phyloP scores from a whole-genome alignment of 2,113 vertebrate species.

The Plectropomus leopardus region DNA sequence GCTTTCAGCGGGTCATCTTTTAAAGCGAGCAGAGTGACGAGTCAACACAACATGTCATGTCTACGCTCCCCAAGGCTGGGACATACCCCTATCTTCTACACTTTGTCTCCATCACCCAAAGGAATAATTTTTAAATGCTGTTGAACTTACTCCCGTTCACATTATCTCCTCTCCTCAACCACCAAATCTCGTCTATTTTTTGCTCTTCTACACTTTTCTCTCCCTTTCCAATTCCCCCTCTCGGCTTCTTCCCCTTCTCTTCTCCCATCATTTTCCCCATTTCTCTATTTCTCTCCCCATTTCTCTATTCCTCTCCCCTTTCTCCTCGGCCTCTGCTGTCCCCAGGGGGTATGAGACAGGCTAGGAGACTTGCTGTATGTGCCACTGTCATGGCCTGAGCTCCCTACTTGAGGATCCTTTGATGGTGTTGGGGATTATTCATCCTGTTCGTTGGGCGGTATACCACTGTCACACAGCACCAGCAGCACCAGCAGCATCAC shows the following conservation, averaged over 20 bases:
- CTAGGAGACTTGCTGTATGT: conserved; percentile 68
- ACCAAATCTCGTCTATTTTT: conserved; percentile 23
- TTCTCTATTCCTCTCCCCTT: conserved; percentile 63
- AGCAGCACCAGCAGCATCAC: conserved; percentile 44
- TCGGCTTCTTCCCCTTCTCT: conserved; percentile 52
- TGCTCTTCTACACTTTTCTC: conserved; percentile 50
- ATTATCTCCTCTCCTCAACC: conserved; percentile 51
- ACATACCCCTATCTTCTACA: conserved; percentile 22
- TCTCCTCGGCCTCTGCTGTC: conserved; percentile 69
- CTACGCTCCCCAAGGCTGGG: background rate
- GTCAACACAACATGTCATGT: conserved; percentile 1
- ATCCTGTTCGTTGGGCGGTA: conserved; percentile 71
- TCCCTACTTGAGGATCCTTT: conserved; percentile 77
- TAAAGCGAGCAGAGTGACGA: background rate
- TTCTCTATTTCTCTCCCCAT: conserved; percentile 61
- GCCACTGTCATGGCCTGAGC: conserved; percentile 77
- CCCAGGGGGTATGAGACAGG: conserved; percentile 72
- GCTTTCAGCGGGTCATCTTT: no score
- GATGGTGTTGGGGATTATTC: conserved; percentile 82
- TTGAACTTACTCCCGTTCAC: conserved; percentile 41
- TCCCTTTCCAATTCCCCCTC: conserved; percentile 66
- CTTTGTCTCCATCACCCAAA: conserved; percentile 50
- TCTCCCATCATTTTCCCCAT: conserved; percentile 60
- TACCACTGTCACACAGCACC: conserved; percentile 69
- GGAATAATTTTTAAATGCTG: conserved; percentile 36